Conservation (phyloP, 2,888 invertebrate species). For the Escarpia spicata region DNA sequence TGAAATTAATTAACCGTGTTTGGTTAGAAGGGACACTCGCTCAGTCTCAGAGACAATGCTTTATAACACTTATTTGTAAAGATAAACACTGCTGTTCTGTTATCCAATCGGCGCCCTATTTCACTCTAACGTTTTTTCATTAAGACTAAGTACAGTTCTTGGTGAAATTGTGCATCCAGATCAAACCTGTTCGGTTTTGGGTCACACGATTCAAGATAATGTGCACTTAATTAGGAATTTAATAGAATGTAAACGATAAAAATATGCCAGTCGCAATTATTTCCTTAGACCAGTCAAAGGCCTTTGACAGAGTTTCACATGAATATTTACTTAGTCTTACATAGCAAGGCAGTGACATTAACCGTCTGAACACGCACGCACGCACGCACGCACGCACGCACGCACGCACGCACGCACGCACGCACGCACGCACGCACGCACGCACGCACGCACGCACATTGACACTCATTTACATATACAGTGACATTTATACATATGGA, state of each 20-base stretch:
- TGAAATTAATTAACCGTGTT: not conserved
- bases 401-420: no score
- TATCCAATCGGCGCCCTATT: no score
- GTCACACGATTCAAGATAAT: not conserved
- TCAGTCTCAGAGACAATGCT: not conserved
- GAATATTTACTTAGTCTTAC: slow-evolving; percentile 19
- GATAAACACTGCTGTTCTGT: not conserved
- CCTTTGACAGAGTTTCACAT: slow-evolving; percentile 25
- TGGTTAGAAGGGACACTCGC: not conserved
- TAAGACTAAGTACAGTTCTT: not conserved
- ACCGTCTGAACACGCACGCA: no score
- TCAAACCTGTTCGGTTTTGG: slow-evolving; percentile 18
- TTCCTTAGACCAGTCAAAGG: not conserved
- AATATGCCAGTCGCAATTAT: no score
- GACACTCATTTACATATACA: no score
- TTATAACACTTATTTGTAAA: slow-evolving; percentile 3
- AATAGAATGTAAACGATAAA: no score
- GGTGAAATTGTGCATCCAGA: not conserved
- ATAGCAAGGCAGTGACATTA: not conserved
- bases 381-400: no score
- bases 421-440: no score
- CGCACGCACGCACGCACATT: no score
- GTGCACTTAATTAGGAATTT: no score
- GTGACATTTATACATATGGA: no score
- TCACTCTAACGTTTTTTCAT: no score